A percentile compares a stretch with the other conserved stretches of the same genome.
Evolutionary conservation across 2,113 vertebrate species (phyloP).

Genomic region (Eubucco bourcierii): DNA sequence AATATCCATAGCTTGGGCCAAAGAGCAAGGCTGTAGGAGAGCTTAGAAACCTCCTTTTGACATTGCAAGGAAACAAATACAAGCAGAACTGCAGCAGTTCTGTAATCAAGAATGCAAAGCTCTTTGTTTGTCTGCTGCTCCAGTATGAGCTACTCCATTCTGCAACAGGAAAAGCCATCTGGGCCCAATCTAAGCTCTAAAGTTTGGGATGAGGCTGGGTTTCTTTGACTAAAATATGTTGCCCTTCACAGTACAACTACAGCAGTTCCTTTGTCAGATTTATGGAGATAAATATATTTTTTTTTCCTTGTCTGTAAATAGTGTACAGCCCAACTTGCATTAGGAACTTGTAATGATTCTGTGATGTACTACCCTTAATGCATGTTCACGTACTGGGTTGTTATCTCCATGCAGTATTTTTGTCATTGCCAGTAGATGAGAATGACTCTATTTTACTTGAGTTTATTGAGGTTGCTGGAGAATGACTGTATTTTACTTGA

Average conservation of each 20-base stretch:
- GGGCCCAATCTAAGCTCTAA: not conserved
- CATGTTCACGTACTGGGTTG: not conserved
- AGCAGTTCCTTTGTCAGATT: not conserved
- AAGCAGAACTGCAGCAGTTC: not conserved
- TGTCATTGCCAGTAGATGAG: not conserved
- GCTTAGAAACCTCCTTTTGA: not conserved
- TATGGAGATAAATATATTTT: not conserved
- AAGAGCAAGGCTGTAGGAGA: not conserved
- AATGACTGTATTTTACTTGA: not conserved
- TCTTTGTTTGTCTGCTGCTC: not conserved
- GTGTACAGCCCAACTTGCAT: not conserved
- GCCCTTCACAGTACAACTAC: not conserved
- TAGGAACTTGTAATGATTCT: not conserved
- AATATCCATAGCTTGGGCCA: not conserved
- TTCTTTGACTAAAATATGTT: not conserved
- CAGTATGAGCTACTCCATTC: rapidly evolving
- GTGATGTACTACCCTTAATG: not conserved
- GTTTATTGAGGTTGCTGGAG: not conserved
- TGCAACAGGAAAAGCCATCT: not conserved
- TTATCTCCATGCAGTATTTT: not conserved
- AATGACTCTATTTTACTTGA: not conserved
- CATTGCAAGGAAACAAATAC: not conserved
- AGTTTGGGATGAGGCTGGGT: not conserved
- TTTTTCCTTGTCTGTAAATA: not conserved
- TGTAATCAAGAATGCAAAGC: too few relatives aligned